Evolutionary conservation across 2,888 invertebrate genomes (phyloP).

Genomic region (Acrocyrtus sp.): DNA sequence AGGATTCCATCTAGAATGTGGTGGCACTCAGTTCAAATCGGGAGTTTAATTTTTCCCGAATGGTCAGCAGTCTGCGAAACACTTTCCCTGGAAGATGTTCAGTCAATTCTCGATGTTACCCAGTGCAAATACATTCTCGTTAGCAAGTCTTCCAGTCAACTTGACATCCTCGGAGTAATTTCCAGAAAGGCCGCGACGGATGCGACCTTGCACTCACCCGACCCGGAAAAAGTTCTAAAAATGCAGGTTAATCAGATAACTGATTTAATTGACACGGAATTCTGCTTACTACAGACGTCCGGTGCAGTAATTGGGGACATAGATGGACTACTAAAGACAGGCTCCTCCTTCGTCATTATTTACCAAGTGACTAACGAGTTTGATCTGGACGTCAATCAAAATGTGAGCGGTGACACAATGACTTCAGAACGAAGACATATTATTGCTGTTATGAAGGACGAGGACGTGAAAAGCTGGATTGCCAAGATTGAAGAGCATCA

Average conservation of each 20-base stretch:
- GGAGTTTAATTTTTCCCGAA: slow-evolving; percentile 13
- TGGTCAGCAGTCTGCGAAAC: slow-evolving; percentile 14
- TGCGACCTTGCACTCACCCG: no score
- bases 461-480: slow-evolving; percentile 24
- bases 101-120: slow-evolving; percentile 12
- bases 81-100: neutral
- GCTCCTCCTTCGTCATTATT: neutral
- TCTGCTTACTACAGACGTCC: slow-evolving; percentile 6
- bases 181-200: neutral
- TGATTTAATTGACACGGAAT: neutral
- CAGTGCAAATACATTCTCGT: neutral
- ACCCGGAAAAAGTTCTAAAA: no score
- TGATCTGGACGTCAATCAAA: neutral
- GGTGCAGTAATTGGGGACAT: slow-evolving; percentile 12
- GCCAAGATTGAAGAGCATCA: slow-evolving; percentile 23
- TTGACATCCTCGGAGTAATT: slow-evolving; percentile 16
- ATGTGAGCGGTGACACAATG: neutral
- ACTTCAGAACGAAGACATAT: slow-evolving; percentile 11
- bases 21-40: slow-evolving; percentile 30
- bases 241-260: slow-evolving; percentile 5
- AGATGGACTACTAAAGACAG: neutral
- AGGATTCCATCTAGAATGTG: slow-evolving; percentile 15
- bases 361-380: neutral
- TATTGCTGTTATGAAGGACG: slow-evolving; percentile 2
- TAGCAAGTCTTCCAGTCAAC: slow-evolving; percentile 2